These are phyloP conservation scores for Disparrhopalites patrizii DNA, from an alignment of 2,888 invertebrate species.

Conservation along the genomic window DNA sequence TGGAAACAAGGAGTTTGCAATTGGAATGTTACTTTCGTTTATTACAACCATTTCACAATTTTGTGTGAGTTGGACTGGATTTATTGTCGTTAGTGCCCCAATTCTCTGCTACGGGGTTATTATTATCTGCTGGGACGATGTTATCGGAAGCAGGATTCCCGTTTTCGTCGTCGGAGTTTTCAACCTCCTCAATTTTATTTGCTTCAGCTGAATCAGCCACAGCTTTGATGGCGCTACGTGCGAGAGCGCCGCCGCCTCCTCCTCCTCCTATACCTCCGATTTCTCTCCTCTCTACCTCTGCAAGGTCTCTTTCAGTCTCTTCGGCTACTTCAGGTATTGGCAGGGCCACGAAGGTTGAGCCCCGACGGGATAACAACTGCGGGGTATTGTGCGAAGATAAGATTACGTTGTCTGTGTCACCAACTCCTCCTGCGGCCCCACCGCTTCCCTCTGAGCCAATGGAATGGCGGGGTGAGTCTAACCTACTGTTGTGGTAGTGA, in stretches of 20 bases:
- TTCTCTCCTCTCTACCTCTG: constrained; percentile 25
- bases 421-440: background rate
- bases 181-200: constrained; percentile 20
- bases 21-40: too few species aligned
- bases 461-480: constrained; percentile 47
- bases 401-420: constrained; percentile 10
- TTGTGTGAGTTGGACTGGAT: constrained; percentile 11
- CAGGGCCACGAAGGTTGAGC: constrained; percentile 40
- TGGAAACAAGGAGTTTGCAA: too few species aligned
- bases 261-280: background rate
- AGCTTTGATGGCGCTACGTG: constrained; percentile 12
- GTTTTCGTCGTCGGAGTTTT: constrained; percentile 19
- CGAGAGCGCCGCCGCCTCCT: background rate
- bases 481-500: constrained; percentile 30
- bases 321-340: constrained; percentile 41
- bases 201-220: constrained; percentile 16
- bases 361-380: constrained; percentile 35
- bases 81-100: background rate
- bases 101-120: background rate
- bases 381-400: constrained; percentile 4
- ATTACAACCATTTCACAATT: constrained; percentile 15
- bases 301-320: constrained; percentile 45
- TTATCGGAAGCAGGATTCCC: constrained; percentile 13
- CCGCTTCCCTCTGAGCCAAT: constrained; percentile 38
- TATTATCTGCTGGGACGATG: background rate